Percentiles rank a stretch among this genome's conserved stretches.
Evolutionary conservation across 2,888 invertebrate species (phyloP).

Genomic region (Tenthredo mesomela): DNA sequence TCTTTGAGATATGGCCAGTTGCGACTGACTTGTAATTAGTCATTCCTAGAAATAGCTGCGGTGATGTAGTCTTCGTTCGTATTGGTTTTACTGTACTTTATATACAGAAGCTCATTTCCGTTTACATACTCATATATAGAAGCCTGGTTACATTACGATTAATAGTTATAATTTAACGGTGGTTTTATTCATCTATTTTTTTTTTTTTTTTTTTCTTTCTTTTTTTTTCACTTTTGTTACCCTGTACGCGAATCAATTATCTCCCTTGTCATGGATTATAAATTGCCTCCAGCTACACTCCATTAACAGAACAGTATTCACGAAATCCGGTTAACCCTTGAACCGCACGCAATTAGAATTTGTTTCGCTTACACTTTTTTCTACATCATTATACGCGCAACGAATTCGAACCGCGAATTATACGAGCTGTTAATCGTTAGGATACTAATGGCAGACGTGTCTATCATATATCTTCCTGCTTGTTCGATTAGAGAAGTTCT

Average conservation of each 20-base stretch:
- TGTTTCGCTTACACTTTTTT: neutral
- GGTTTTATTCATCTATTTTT: neutral
- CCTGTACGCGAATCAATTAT: neutral
- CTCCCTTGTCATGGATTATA: neutral
- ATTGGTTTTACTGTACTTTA: neutral
- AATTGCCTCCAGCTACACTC: neutral
- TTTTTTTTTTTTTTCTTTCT: neutral
- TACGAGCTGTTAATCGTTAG: neutral
- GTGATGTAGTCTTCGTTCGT: conserved; percentile 65
- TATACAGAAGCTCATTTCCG: conserved; percentile 45
- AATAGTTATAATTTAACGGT: neutral
- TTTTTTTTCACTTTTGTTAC: neutral
- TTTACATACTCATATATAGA: neutral
- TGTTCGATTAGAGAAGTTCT: neutral
- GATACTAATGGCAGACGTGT: neutral
- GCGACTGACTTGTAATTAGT: conserved; percentile 65
- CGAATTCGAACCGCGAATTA: neutral
- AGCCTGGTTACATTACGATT: neutral
- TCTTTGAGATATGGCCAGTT: conserved; percentile 21
- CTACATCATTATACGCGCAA: neutral
- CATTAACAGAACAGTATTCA: neutral
- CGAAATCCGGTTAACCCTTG: conserved; percentile 29
- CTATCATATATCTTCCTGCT: neutral
- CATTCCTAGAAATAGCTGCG: conserved; percentile 76
- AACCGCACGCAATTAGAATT: neutral